phyloP scores from a whole-genome alignment of 2,797 vertebrate species.

The Brachymystax lenok region DNA sequence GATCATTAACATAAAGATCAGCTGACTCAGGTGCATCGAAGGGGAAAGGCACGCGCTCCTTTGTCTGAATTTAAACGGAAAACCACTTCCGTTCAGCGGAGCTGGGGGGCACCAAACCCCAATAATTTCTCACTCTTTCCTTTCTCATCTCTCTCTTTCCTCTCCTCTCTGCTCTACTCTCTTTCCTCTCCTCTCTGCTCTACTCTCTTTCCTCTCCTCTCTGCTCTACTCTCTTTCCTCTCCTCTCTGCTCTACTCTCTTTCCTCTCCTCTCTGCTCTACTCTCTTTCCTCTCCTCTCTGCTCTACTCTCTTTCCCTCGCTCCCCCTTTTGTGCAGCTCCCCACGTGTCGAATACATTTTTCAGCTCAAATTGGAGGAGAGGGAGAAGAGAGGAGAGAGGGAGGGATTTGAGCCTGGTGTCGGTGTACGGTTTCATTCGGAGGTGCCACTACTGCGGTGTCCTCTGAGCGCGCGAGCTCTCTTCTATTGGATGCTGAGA shows the following conservation, averaged over 20 bases:
- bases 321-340: conserved; percentile 69
- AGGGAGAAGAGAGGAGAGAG: conserved; percentile 22
- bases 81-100: conserved; percentile 72
- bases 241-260: conserved; percentile 31
- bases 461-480: conserved; percentile 41
- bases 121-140: conserved; percentile 40
- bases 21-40: conserved; percentile 21
- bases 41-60: conserved; percentile 43
- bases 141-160: conserved; percentile 33
- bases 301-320: conserved; percentile 42
- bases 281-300: conserved; percentile 34
- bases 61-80: conserved; percentile 64
- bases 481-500: conserved; percentile 72
- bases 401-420: conserved; percentile 68
- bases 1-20: background rate
- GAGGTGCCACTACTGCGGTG: conserved; percentile 58
- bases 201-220: conserved; percentile 29
- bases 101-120: conserved; percentile 83
- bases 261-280: conserved; percentile 35
- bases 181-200: conserved; percentile 28
- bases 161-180: conserved; percentile 40
- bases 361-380: conserved; percentile 60
- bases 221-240: conserved; percentile 42
- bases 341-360: conserved; percentile 79
- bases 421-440: conserved; percentile 71